phyloP scores from a whole-genome alignment of 2,797 vertebrate species.

The Sparidentex hasta region DNA sequence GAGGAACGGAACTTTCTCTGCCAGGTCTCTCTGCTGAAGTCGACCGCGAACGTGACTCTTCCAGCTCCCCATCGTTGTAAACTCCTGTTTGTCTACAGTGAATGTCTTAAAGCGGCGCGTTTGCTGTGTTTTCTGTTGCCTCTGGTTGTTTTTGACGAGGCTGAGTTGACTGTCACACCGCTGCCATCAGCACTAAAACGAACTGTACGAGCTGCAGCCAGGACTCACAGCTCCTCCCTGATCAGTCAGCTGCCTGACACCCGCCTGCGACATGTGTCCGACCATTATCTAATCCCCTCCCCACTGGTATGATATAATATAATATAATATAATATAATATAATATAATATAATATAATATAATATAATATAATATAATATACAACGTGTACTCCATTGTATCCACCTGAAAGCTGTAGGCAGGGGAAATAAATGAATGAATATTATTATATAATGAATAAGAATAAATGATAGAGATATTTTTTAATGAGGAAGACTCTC shows the following conservation, averaged over 20 bases:
- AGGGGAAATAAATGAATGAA: too few relatives aligned
- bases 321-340: slow-evolving; percentile 1
- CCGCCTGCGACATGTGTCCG: neutral
- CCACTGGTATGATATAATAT: neutral
- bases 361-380: slow-evolving; percentile 2
- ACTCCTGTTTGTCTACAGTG: neutral
- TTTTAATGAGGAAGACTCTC: too few relatives aligned
- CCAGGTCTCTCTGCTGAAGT: slow-evolving; percentile 77
- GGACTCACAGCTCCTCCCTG: slow-evolving; percentile 53
- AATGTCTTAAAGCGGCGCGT: neutral
- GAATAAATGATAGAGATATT: too few relatives aligned
- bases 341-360: neutral
- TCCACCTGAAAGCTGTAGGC: too few relatives aligned
- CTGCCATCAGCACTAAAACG: neutral
- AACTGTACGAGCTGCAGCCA: neutral
- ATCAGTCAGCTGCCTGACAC: slow-evolving; percentile 33
- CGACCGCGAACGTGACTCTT: slow-evolving; percentile 78
- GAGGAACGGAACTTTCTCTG: slow-evolving; percentile 75
- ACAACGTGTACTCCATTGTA: too few relatives aligned
- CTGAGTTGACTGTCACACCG: neutral
- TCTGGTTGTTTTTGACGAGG: too few relatives aligned
- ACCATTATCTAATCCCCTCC: neutral
- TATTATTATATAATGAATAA: too few relatives aligned
- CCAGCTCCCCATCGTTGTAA: slow-evolving; percentile 79
- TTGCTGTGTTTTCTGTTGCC: too few relatives aligned